Conservation (phyloP, 2,888 invertebrate genomes). For the Nematopogon swammerdamellus region DNA sequence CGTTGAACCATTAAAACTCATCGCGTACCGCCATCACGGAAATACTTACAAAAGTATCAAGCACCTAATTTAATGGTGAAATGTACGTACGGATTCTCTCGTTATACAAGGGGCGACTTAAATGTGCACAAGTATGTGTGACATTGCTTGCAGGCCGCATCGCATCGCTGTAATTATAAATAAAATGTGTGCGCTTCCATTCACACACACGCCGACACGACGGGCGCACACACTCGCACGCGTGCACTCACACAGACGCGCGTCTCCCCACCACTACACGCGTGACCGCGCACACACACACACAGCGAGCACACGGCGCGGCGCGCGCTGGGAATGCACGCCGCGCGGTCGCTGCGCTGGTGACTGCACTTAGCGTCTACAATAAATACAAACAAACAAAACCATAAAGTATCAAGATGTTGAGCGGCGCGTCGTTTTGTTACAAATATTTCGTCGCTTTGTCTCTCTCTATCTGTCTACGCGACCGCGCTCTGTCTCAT, state of each 20-base stretch:
- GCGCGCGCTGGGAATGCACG: conserved; percentile 43
- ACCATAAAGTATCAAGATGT: conserved; percentile 34
- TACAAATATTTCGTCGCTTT: background rate
- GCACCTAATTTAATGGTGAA: conserved; percentile 2
- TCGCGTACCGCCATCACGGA: conserved; percentile 2
- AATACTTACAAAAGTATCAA: conserved; percentile 6
- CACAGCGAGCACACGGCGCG: conserved; percentile 18
- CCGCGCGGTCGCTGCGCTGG: conserved; percentile 58
- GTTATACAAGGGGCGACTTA: conserved; percentile 28
- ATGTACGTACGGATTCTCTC: conserved; percentile 17
- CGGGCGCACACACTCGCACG: conserved; percentile 45
- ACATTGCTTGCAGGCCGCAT: conserved; percentile 45
- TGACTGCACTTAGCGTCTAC: conserved; percentile 54
- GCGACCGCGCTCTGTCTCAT: background rate
- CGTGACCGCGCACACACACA: conserved; percentile 29
- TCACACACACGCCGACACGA: conserved; percentile 40
- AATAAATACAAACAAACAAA: conserved; percentile 56
- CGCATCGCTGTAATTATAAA: conserved; percentile 53
- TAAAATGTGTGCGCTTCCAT: conserved; percentile 54
- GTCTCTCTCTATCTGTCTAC: background rate
- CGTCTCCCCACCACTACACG: conserved; percentile 19
- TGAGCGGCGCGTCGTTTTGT: background rate
- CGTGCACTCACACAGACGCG: conserved; percentile 34
- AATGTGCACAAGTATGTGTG: conserved; percentile 36
- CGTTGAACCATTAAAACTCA: background rate